phyloP scores from a whole-genome alignment of 2,797 vertebrate species.

The Bradypodion pumilum region DNA sequence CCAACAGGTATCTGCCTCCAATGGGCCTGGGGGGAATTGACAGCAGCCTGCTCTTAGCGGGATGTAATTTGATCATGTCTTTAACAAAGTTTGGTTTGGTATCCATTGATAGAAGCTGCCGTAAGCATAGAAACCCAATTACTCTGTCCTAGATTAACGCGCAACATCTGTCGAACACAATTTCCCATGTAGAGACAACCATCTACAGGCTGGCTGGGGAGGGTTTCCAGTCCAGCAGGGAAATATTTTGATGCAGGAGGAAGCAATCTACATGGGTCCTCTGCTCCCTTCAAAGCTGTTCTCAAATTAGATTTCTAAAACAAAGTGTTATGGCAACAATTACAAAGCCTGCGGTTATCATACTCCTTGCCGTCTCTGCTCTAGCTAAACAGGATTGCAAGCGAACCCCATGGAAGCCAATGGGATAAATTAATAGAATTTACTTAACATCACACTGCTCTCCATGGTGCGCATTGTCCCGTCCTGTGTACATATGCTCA shows the following conservation, averaged over 20 bases:
- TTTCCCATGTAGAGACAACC: neutral
- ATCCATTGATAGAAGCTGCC: neutral
- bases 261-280: neutral
- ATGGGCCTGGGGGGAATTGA: no score
- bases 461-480: neutral
- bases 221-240: neutral
- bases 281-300: neutral
- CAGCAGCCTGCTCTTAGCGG: neutral
- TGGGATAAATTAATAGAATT: neutral
- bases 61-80: slow-evolving; percentile 17
- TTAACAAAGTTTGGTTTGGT: slow-evolving; percentile 17
- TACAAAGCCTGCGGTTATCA: neutral
- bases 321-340: neutral
- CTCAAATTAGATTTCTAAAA: neutral
- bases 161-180: slow-evolving; percentile 1
- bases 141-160: slow-evolving; percentile 14
- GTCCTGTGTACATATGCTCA: neutral
- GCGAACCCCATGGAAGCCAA: neutral
- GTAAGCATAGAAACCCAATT: slow-evolving; percentile 24
- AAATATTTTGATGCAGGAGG: neutral
- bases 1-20: neutral
- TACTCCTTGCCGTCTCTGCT: neutral
- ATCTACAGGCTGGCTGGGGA: neutral
- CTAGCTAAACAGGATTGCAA: neutral
- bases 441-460: neutral